Percentiles rank a stretch among this genome's conserved stretches.
Evolutionary conservation across 2,888 invertebrate species (phyloP).

Genomic region (Lasioglossum lativentre): DNA sequence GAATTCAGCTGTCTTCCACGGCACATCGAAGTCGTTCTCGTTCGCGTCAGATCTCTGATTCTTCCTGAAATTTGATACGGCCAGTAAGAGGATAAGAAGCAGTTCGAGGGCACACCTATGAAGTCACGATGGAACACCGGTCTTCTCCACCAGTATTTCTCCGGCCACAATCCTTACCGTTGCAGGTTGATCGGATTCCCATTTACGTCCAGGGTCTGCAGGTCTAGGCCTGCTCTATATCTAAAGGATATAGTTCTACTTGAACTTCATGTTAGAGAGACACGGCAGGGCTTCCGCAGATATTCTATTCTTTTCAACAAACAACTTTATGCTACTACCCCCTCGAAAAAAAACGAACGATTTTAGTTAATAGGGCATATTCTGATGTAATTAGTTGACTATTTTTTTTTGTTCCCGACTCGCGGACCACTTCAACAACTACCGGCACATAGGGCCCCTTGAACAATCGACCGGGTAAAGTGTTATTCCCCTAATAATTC

Average conservation of each 20-base stretch:
- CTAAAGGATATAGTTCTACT: background rate
- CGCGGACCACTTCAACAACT: background rate
- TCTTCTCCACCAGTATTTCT: background rate
- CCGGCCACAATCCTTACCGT: constrained; percentile 7
- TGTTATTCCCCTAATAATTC: background rate
- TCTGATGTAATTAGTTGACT: too few species aligned
- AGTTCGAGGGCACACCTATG: background rate
- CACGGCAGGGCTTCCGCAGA: background rate
- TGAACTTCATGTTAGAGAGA: background rate
- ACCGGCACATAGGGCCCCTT: background rate
- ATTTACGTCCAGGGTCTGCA: background rate
- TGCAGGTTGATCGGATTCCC: background rate
- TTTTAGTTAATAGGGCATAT: too few species aligned
- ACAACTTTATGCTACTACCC: too few species aligned
- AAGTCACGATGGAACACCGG: background rate
- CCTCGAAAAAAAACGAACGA: too few species aligned
- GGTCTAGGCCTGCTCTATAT: background rate
- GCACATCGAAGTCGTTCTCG: constrained; percentile 30
- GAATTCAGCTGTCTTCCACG: constrained; percentile 62
- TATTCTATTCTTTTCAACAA: background rate
- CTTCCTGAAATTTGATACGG: constrained; percentile 35
- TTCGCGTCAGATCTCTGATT: constrained; percentile 17
- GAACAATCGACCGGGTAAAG: background rate
- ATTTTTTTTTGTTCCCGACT: too few species aligned
- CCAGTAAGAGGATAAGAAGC: constrained; percentile 18